A percentile compares a stretch with the other conserved stretches of the same genome.
Evolutionary conservation across 2,888 invertebrate genomes (phyloP).

Genomic region (Diplolepis rosae): DNA sequence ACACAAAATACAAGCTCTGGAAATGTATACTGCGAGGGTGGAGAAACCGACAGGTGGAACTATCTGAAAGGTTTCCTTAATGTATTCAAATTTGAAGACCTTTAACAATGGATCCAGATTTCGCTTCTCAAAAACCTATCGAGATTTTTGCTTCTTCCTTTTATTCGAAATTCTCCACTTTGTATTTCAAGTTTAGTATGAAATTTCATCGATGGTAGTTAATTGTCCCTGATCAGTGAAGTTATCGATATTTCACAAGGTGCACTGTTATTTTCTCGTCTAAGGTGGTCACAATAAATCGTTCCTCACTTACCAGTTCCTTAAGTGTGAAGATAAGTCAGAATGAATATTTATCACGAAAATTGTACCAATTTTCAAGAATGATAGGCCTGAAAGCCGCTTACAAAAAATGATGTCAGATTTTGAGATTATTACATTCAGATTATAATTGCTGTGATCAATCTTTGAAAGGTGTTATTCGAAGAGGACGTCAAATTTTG

Average conservation of each 20-base stretch:
- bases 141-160: not conserved
- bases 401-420: not conserved
- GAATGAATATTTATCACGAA: conserved; percentile 19
- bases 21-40: not conserved
- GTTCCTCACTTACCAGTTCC: conserved; percentile 2
- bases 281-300: conserved; percentile 24
- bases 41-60: not conserved
- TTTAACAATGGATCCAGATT: not conserved
- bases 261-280: conserved; percentile 25
- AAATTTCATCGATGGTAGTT: not conserved
- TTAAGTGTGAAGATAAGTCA: conserved; percentile 24
- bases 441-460: not conserved
- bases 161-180: not conserved
- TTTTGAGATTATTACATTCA: conserved; percentile 6
- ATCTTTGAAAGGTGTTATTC: not conserved
- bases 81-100: not conserved
- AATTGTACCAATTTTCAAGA: conserved; percentile 13
- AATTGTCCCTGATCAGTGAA: conserved; percentile 7
- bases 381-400: not conserved
- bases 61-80: not conserved
- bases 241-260: conserved; percentile 18
- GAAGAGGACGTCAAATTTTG: not conserved
- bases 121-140: not conserved
- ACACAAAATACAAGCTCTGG: not conserved
- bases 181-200: not conserved